Conservation (phyloP, 2,113 vertebrate species). For the Pseudorhombus dupliciocellatus region DNA sequence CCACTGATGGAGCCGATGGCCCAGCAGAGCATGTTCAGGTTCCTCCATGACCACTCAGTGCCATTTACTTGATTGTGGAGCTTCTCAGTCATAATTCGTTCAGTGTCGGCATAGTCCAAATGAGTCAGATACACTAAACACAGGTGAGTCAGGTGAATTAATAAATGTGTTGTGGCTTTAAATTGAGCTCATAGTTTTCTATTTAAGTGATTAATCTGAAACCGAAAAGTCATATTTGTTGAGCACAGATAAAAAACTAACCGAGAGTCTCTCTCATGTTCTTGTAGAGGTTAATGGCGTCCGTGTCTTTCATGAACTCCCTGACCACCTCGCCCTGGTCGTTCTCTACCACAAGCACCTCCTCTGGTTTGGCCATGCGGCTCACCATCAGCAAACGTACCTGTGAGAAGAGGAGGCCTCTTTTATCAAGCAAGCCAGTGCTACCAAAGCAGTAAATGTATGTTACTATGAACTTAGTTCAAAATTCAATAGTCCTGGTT, state of each 20-base stretch:
- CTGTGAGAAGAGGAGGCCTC: slow-evolving; percentile 62
- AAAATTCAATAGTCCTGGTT: too few species aligned
- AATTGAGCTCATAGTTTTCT: too few species aligned
- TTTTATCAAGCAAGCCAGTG: neutral
- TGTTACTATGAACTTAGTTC: too few species aligned
- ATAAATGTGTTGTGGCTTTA: too few species aligned
- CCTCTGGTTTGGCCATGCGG: slow-evolving; percentile 97
- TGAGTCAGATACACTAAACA: slow-evolving; percentile 92
- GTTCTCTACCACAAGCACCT: slow-evolving; percentile 96
- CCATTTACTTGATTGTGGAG: slow-evolving; percentile 98
- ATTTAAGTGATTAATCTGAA: too few species aligned
- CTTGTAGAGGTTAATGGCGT: slow-evolving; percentile 97
- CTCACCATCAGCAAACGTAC: slow-evolving; percentile 96
- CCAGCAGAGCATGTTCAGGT: slow-evolving; percentile 97
- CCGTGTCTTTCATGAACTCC: slow-evolving; percentile 98
- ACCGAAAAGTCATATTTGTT: too few species aligned
- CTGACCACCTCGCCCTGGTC: slow-evolving; percentile 96
- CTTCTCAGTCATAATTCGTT: slow-evolving; percentile 97
- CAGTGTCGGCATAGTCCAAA: slow-evolving; percentile 95
- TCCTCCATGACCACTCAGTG: slow-evolving; percentile 97
- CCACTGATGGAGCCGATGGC: slow-evolving; percentile 97
- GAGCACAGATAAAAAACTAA: slow-evolving; percentile 62
- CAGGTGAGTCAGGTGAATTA: neutral
- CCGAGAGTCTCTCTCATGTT: slow-evolving; percentile 98
- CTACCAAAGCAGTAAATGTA: too few species aligned